Evolutionary conservation across 1,140 invertebrate species (phyloP), one percentile per base, ranked within the genome.

Genomic region (Nasonia giraulti): DNA sequence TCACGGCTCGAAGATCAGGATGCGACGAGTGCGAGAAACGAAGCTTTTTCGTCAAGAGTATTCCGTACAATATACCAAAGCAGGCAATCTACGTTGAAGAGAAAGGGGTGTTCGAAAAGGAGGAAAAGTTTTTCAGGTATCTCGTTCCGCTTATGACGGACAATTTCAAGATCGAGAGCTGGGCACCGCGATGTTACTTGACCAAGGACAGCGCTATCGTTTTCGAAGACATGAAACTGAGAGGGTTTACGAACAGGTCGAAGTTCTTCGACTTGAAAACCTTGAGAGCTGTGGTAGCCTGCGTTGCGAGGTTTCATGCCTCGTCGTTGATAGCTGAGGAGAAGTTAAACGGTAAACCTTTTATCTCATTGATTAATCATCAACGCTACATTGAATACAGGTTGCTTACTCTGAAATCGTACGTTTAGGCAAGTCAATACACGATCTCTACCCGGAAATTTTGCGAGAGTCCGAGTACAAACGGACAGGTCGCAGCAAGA

Each of bases 271-370:
- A 91, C 62, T 91, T 91, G 75, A 90, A 93, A 17, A 92, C 94
- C 87, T 87, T 94, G n/a, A 91, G 89, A 44, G 91, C 94, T 8
- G 90, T 91, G 0, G 88, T 95, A 0, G 92, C 93, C 85, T 91
- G 93, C 0, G 86, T 95, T 75, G 95, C 95, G 3, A 92, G 90
- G 62, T 91, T 95, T 89, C 95, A 95, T 85, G 93, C 94, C 0
- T 92, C 94, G 11, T 94, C 93, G 2, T 92, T 93, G 40, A 91
- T 95, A 33, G 93, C 91, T 40, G 95, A 95, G 87, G 90, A 93
- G 23, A 88, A 83, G 17, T 88, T 91, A 62, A 8, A 75, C 94
- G 37, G 89, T 94, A 14, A 92, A 12, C 17, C 20, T 20, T 37
- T 37, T 37, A 37, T 37, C 5, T 37, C 2, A 37, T 37, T 37